Evolutionary conservation across 2,797 vertebrate genomes (phyloP).

Genomic region (Syncerus caffer): DNA sequence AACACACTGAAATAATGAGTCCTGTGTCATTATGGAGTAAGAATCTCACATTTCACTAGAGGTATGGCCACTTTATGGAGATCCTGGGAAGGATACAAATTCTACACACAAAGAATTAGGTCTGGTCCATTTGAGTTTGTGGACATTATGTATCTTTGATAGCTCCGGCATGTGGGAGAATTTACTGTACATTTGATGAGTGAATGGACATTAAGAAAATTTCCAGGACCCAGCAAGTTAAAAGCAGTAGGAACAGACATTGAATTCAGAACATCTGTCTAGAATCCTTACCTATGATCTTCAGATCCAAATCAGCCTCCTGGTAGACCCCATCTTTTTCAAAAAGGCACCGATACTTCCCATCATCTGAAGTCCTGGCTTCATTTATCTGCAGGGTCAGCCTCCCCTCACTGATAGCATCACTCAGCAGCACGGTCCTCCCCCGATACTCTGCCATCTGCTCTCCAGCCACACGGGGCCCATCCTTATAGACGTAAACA

Average conservation of each 20-base stretch:
- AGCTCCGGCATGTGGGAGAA: background rate
- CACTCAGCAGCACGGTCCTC: conserved; percentile 7
- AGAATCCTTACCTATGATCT: conserved; percentile 57
- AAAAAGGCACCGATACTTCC: conserved; percentile 62
- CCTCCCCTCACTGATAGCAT: conserved; percentile 2
- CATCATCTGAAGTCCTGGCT: conserved; percentile 34
- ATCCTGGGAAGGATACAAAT: background rate
- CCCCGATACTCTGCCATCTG: conserved; percentile 52
- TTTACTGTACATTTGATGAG: background rate
- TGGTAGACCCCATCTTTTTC: conserved; percentile 51
- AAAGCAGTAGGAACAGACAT: background rate
- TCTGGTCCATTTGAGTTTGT: background rate
- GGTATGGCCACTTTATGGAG: background rate
- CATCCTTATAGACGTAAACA: background rate
- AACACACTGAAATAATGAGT: background rate
- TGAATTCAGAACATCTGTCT: background rate
- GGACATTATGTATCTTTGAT: background rate
- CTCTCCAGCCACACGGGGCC: background rate
- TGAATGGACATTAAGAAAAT: background rate
- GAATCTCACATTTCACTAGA: background rate
- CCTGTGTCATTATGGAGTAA: background rate
- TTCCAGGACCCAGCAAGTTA: background rate
- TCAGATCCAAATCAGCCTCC: conserved; percentile 47
- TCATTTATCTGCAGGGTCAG: conserved; percentile 27
- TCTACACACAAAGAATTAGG: background rate